Percentiles rank a stretch among this genome's conserved stretches.
These are phyloP conservation scores for Electrophaes corylata DNA, from an alignment of 2,888 invertebrate genomes.

Conservation along the genomic window DNA sequence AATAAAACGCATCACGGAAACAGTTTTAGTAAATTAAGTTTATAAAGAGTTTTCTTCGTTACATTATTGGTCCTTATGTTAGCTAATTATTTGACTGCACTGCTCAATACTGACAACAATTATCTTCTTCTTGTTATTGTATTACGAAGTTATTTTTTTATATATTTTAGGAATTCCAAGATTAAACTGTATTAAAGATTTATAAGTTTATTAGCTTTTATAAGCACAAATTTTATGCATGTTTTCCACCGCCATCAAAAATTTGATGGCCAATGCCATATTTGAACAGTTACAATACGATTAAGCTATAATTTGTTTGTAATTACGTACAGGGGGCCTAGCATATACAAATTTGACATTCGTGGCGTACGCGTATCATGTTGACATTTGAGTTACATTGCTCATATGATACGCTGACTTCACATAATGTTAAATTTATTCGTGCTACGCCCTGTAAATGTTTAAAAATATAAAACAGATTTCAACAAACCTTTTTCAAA, in stretches of 20 bases:
- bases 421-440: no score
- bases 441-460: no score
- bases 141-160: neutral
- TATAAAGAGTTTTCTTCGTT: slow-evolving; percentile 32
- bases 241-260: neutral
- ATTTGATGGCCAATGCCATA: neutral
- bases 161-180: neutral
- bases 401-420: no score
- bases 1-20: slow-evolving; percentile 24
- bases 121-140: neutral
- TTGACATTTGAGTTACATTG: no score
- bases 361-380: no score
- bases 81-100: slow-evolving; percentile 28
- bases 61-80: slow-evolving; percentile 42
- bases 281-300: neutral
- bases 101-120: neutral
- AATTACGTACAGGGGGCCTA: slow-evolving; percentile 7
- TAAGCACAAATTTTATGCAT: neutral
- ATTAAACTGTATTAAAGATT: neutral
- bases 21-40: slow-evolving; percentile 16
- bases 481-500: neutral
- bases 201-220: no score
- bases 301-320: neutral
- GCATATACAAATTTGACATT: no score
- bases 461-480: neutral